Conservation (phyloP, 2,797 vertebrate species). For the Galago senegalensis region DNA sequence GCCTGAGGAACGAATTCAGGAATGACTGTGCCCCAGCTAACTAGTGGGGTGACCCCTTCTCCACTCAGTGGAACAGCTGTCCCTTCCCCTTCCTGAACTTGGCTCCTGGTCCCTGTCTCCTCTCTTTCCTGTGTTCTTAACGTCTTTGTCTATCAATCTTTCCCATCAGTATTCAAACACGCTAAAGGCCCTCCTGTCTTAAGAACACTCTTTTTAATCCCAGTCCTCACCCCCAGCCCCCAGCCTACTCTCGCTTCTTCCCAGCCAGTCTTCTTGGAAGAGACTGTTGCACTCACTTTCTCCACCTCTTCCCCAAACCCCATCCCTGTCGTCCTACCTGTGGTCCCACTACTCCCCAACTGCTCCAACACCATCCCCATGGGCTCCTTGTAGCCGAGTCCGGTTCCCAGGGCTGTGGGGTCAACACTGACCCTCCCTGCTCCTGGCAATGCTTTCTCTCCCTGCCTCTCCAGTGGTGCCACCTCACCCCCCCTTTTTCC, state of each 20-base stretch:
- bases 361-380: background rate
- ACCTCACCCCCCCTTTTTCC: background rate
- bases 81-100: background rate
- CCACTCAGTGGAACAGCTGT: background rate
- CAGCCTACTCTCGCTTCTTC: background rate
- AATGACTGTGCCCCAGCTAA: background rate
- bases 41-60: background rate
- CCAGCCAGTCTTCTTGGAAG: background rate
- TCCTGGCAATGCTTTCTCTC: background rate
- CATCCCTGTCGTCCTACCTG: background rate
- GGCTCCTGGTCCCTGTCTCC: background rate
- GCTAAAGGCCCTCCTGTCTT: background rate
- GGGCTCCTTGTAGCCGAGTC: background rate
- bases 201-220: background rate
- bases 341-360: background rate
- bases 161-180: background rate
- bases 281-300: background rate
- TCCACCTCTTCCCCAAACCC: background rate
- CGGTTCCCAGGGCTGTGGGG: background rate
- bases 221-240: fast-evolving
- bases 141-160: background rate
- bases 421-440: fast-evolving
- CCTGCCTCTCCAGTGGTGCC: background rate
- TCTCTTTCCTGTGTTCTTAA: background rate
- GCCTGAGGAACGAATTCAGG: background rate